Evolutionary conservation across 2,113 vertebrate genomes (phyloP), one percentile per base, ranked within the genome.

Genomic region (Pelecanoides urinatrix): DNA sequence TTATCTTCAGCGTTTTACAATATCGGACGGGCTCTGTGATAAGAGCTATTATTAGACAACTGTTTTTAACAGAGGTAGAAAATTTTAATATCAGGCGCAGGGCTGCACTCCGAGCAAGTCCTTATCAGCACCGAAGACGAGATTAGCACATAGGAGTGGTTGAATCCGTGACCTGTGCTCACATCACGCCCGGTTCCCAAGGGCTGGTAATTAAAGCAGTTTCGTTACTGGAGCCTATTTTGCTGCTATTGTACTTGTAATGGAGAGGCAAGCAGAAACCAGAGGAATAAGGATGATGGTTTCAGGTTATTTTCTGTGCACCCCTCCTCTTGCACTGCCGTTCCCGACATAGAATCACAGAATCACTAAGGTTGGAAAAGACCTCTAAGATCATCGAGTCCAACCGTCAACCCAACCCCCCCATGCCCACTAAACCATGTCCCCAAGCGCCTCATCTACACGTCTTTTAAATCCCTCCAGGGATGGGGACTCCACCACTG

Each of bases 301-400:
- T 88, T 58, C 25, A 21, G 49, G 21, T 47, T 55, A 13, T 61
- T 65, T 75, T 52, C 10, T 68, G 14, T 18, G 4, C 11, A 13
- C 9, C 4, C 52, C 7, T 73, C 4, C 17, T 85, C 25, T 52
- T 1, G 1, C 0, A 0, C 29, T 72, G n/a, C 71, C 1, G 0
- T 88, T 90, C 40, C 66, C 3, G 7, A 55, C 16, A 30, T n/a
- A n/a, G n/a, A n/a, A n/a, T n/a, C n/a, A n/a, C n/a, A n/a, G n/a
- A n/a, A n/a, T n/a, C n/a, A n/a, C n/a, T n/a, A n/a, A n/a, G n/a
- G n/a, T n/a, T n/a, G n/a, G n/a, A n/a, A n/a, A n/a, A n/a, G n/a
- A n/a, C n/a, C n/a, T n/a, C n/a, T n/a, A n/a, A n/a, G n/a, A n/a
- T n/a, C n/a, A n/a, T n/a, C n/a, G n/a, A n/a, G n/a, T n/a, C n/a